phyloP scores from a whole-genome alignment of 2,113 vertebrate genomes.

The Hemiprocne comata region DNA sequence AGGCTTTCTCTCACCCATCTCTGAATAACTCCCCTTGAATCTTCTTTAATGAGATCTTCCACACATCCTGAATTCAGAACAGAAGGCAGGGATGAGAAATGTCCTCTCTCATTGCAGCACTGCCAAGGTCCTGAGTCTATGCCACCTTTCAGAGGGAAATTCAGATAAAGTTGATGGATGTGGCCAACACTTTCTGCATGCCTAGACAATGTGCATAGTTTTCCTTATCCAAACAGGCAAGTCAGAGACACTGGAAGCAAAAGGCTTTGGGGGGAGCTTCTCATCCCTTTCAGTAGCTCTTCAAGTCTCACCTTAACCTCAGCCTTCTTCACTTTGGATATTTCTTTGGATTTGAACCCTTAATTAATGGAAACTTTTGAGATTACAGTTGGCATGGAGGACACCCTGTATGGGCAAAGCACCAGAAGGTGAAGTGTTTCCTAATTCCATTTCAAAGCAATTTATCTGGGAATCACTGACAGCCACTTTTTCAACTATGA shows the following conservation, averaged over 20 bases:
- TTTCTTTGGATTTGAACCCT: neutral
- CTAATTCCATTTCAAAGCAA: neutral
- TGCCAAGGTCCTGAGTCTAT: neutral
- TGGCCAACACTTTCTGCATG: neutral
- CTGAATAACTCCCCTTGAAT: neutral
- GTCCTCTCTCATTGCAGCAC: neutral
- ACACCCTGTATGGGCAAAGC: neutral
- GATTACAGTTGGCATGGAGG: neutral
- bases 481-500: neutral
- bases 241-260: neutral
- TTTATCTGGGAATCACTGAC: neutral
- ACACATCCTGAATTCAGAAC: neutral
- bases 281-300: conserved; percentile 17
- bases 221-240: conserved; percentile 6
- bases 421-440: neutral
- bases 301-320: conserved; percentile 27
- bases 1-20: neutral
- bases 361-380: conserved; percentile 4
- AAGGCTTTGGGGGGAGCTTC: neutral
- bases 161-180: neutral
- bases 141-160: neutral
- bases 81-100: neutral
- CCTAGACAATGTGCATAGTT: conserved; percentile 39
- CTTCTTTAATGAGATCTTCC: neutral
- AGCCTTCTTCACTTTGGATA: neutral